These are phyloP conservation scores for Mionectes macconnelli DNA, from an alignment of 2,113 vertebrate species.

Conservation along the genomic window DNA sequence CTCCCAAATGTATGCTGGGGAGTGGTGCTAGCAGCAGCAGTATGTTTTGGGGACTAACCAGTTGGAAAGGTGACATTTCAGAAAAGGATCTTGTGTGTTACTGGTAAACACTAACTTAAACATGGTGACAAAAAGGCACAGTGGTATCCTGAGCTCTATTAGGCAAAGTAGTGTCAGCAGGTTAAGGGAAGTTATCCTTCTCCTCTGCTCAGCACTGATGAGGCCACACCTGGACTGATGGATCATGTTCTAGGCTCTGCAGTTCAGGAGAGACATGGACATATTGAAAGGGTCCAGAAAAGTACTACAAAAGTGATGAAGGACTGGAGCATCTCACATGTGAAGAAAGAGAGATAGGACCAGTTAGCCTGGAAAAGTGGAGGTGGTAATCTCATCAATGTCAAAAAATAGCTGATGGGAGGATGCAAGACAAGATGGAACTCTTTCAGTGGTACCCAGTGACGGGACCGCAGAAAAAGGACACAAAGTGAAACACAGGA, in stretches of 20 bases:
- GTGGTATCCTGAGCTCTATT: neutral
- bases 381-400: neutral
- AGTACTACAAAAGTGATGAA: neutral
- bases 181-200: neutral
- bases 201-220: neutral
- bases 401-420: neutral
- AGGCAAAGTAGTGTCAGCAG: neutral
- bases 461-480: neutral
- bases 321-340: neutral
- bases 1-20: neutral
- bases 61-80: neutral
- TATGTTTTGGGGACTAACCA: neutral
- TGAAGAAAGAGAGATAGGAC: neutral
- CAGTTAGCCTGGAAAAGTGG: neutral
- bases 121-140: neutral
- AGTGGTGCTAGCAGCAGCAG: neutral
- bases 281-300: neutral
- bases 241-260: neutral
- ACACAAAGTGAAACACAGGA: rapidly evolving
- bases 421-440: neutral
- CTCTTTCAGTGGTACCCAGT: neutral
- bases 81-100: neutral
- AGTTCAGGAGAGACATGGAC: too few species aligned
- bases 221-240: neutral
- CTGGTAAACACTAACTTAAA: neutral